Evolutionary conservation across 2,797 vertebrate species (phyloP), one percentile per base, ranked within the genome.

Genomic region (Clarias laeviceps): DNA sequence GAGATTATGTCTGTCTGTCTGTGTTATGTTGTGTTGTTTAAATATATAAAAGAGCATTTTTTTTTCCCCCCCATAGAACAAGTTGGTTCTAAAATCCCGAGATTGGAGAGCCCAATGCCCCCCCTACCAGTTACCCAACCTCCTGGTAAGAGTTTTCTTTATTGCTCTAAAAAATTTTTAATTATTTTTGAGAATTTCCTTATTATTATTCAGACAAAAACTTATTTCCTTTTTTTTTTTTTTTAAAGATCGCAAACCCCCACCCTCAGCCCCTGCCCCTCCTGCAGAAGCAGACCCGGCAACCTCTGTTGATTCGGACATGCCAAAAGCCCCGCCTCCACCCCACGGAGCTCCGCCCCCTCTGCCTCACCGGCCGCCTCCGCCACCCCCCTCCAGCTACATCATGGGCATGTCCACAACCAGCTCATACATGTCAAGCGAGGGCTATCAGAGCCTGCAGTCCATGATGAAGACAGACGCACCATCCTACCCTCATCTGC

Each of bases 391-490:
- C 68, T 95, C 97, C 65, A 97, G 95, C 86, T 97, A 97, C 91
- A 96, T 97, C 92, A 98, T 96, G 1, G 96, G 96, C 69, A 97
- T 99, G 97, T 99, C 97, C 82, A 99, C 98, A 73, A 97, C 95
- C 89, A 97, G 97, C 93, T 99, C 97, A 5, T 99, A 99, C 87
- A 99, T 99, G 98, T 99, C 97, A 0, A 97, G 98, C 0, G 98
- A 99, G 90, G 98, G 98, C 69, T 99, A 92, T 92, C 98, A 99
- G 90, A 99, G 94, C 89, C 95, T 99, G 62, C 98, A 99, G 94
- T 99, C 98, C 4, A 95, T 99, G 96, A 99, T 99, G 98, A 99
- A 99, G 94, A 98, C 97, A 0, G 97, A 99, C 88, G 97, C 92
- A 22, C 97, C 97, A 57, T 91, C 98, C 45, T 99, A 99, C 0